Conservation (phyloP, 2,113 vertebrate genomes). For the Scytalopus superciliaris region DNA sequence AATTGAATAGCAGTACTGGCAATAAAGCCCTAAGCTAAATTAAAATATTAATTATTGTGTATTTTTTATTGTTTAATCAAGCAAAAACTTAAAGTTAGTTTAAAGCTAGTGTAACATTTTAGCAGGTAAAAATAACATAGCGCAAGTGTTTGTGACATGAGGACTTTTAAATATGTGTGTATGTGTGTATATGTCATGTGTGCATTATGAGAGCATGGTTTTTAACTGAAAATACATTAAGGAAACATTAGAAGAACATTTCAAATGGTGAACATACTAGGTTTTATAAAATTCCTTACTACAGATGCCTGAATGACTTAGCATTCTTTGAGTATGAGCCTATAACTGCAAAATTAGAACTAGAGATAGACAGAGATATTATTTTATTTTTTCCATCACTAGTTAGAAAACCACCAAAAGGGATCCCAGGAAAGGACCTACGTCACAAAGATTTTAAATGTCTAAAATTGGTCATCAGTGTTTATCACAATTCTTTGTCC, state of each 20-base stretch:
- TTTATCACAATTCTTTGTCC: not conserved
- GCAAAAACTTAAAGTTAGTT: not conserved
- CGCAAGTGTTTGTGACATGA: not conserved
- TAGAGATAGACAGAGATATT: not conserved
- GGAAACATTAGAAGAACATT: not conserved
- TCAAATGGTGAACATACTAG: not conserved
- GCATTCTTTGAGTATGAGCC: not conserved
- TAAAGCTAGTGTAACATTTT: not conserved
- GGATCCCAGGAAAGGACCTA: not conserved
- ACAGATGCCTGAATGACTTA: not conserved
- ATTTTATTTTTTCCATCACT: not conserved
- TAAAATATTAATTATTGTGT: not conserved
- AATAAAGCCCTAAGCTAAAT: not conserved
- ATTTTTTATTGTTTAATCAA: not conserved
- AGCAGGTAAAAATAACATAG: not conserved
- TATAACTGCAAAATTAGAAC: not conserved
- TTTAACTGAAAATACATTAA: not conserved
- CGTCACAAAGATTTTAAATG: fast-evolving
- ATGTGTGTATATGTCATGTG: not conserved
- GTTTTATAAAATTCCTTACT: not conserved
- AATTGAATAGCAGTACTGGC: not conserved
- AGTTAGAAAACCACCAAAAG: not conserved
- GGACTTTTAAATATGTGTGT: not conserved
- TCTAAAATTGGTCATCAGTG: not conserved
- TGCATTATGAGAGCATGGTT: not conserved